phyloP scores from a whole-genome alignment of 2,888 invertebrate genomes.

The Macrosiphum euphorbiae region DNA sequence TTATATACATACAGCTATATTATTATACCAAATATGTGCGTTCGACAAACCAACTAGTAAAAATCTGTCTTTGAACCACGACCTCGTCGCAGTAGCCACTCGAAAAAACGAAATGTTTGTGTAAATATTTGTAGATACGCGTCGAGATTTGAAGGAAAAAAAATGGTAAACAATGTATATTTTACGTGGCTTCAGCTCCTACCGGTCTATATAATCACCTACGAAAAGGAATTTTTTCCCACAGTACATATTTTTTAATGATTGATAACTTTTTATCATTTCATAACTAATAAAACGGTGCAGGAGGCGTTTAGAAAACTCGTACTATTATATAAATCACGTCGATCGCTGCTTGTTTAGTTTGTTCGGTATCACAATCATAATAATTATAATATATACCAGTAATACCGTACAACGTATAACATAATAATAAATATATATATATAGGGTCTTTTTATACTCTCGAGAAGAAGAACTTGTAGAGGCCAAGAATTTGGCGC shows the following conservation, averaged over 20 bases:
- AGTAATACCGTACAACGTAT: background rate
- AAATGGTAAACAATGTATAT: background rate
- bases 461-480: background rate
- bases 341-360: background rate
- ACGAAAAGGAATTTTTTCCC: background rate
- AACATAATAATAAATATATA: background rate
- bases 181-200: constrained; percentile 3
- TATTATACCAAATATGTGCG: background rate
- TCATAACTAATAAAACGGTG: background rate
- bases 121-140: constrained; percentile 31
- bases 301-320: too few relatives aligned
- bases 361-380: background rate
- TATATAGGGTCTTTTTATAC: background rate
- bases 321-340: background rate
- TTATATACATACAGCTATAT: too few relatives aligned
- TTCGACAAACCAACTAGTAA: background rate
- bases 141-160: constrained; percentile 11
- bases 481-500: background rate
- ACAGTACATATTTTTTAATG: background rate
- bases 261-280: constrained; percentile 23
- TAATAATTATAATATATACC: background rate
- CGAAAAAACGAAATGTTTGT: constrained; percentile 9
- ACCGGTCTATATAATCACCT: background rate
- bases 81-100: background rate
- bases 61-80: constrained; percentile 2